These are phyloP conservation scores for Platygyra sinensis DNA, from an alignment of 64 coral and sea anemone genomes.

Conservation along the genomic window DNA sequence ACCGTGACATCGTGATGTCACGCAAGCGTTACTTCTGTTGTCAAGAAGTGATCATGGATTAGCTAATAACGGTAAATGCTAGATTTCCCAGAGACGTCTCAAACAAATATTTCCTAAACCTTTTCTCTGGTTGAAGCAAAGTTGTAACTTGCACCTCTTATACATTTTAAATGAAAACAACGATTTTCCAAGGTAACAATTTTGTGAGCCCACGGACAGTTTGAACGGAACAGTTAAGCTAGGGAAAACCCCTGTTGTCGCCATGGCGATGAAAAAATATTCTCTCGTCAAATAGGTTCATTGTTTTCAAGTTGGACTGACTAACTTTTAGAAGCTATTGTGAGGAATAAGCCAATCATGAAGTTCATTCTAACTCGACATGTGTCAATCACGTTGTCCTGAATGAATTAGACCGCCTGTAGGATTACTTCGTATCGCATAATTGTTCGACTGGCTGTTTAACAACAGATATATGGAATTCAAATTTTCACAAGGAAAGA, in stretches of 20 bases:
- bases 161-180: background rate
- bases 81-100: no score
- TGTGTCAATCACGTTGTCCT: slow-evolving; percentile 1
- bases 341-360: background rate
- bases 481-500: slow-evolving; percentile 3
- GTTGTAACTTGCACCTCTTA: background rate
- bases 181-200: background rate
- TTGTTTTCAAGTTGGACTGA: background rate
- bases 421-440: background rate
- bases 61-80: no score
- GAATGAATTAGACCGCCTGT: background rate
- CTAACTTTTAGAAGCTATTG: background rate
- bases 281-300: background rate
- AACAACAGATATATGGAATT: background rate
- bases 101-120: no score
- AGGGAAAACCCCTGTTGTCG: slow-evolving; percentile 25
- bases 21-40: background rate
- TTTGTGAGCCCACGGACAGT: slow-evolving; percentile 18
- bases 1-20: background rate
- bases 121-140: background rate
- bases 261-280: background rate
- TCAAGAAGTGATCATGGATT: no score
- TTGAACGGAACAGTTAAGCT: slow-evolving; percentile 48
- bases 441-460: background rate
- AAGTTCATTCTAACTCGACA: background rate